phyloP scores from a whole-genome alignment of 2,113 vertebrate genomes.

The Piprites chloris region DNA sequence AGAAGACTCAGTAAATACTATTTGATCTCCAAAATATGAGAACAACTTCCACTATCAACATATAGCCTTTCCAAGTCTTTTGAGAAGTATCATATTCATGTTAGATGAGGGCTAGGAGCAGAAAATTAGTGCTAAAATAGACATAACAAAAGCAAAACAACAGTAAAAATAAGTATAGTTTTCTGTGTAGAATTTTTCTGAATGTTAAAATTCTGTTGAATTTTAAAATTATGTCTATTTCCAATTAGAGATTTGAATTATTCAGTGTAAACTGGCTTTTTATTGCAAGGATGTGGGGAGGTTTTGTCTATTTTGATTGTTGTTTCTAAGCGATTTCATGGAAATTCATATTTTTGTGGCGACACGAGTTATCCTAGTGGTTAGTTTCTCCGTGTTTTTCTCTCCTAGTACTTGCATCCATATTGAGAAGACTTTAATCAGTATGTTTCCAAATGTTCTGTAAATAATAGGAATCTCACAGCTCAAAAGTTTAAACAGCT shows the following conservation, averaged over 20 bases:
- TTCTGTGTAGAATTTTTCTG: background rate
- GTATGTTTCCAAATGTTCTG: background rate
- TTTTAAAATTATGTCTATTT: background rate
- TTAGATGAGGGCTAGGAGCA: background rate
- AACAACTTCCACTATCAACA: background rate
- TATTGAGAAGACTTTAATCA: background rate
- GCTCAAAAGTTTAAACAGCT: background rate
- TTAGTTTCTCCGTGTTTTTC: background rate
- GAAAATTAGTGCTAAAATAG: background rate
- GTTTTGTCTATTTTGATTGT: background rate
- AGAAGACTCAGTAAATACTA: background rate
- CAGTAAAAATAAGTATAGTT: background rate
- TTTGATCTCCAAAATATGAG: background rate
- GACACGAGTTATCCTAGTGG: background rate
- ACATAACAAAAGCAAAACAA: background rate
- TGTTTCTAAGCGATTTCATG: background rate
- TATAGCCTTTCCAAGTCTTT: background rate
- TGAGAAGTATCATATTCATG: background rate
- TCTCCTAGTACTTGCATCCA: background rate
- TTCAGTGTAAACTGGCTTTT: background rate
- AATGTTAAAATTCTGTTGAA: background rate
- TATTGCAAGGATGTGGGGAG: background rate
- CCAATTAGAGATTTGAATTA: conserved; percentile 8
- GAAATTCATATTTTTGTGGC: background rate
- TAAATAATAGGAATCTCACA: background rate